Percentiles rank a stretch among this genome's conserved stretches.
Evolutionary conservation across 2,113 vertebrate species (phyloP).

Genomic region (Turnix velox): DNA sequence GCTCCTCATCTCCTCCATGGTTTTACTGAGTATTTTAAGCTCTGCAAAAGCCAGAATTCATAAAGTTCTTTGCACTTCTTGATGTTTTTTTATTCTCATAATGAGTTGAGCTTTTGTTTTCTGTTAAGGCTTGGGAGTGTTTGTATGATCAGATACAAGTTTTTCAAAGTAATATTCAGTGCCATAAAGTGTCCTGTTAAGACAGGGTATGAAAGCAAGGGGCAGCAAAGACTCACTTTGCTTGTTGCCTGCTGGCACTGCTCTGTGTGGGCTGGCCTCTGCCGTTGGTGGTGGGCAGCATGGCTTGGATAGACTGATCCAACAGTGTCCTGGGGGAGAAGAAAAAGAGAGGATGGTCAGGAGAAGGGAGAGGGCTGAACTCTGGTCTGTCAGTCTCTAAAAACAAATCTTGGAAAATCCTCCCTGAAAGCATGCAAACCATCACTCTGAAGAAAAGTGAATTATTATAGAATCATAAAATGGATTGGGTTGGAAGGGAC

Average conservation of each 20-base stretch:
- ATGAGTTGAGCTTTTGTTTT: not conserved
- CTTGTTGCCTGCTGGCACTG: slow-evolving; percentile 38
- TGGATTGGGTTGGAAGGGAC: too few relatives aligned
- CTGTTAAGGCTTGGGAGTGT: not conserved
- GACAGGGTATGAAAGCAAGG: not conserved
- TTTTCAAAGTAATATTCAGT: not conserved
- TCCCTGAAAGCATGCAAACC: not conserved
- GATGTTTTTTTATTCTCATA: too few relatives aligned
- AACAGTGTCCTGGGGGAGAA: slow-evolving; percentile 29
- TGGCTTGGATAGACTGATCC: slow-evolving; percentile 52
- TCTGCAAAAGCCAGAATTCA: not conserved
- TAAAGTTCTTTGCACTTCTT: not conserved
- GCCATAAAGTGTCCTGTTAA: not conserved
- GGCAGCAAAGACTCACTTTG: slow-evolving; percentile 30
- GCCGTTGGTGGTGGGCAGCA: not conserved
- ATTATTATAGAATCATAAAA: too few relatives aligned
- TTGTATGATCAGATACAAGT: fast-evolving
- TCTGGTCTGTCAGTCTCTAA: not conserved
- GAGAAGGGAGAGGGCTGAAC: not conserved
- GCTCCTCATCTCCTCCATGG: not conserved
- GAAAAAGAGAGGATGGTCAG: not conserved
- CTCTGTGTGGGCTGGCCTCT: not conserved
- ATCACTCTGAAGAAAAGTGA: not conserved
- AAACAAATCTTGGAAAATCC: not conserved
- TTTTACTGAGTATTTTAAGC: not conserved